Conservation (phyloP, 2,888 invertebrate genomes). For the Coelinius sp. region DNA sequence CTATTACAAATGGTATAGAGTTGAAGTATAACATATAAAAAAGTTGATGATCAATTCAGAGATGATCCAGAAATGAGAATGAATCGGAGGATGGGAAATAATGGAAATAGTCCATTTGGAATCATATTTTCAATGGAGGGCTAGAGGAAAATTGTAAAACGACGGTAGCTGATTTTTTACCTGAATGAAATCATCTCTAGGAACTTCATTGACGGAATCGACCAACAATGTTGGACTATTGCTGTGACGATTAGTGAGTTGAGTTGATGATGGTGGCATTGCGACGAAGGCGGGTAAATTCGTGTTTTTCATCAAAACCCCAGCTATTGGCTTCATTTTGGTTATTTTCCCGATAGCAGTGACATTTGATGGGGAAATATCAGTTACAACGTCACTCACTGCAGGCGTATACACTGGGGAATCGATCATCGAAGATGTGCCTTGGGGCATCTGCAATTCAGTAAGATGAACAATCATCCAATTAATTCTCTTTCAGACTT, state of each 20-base stretch:
- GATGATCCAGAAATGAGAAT: too few species aligned
- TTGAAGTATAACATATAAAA: too few species aligned
- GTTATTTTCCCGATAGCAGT: conserved; percentile 44
- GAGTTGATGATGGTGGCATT: conserved; percentile 64
- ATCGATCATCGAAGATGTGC: conserved; percentile 43
- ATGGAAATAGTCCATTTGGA: too few species aligned
- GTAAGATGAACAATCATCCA: not conserved
- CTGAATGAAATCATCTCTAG: conserved; percentile 57
- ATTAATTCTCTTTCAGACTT: not conserved
- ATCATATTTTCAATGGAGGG: too few species aligned
- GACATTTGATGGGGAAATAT: conserved; percentile 50
- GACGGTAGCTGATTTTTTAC: too few species aligned
- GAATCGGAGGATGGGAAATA: too few species aligned
- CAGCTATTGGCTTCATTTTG: conserved; percentile 46
- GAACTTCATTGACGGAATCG: conserved; percentile 64
- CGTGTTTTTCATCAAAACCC: conserved; percentile 38
- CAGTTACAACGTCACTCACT: not conserved
- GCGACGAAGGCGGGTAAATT: conserved; percentile 64
- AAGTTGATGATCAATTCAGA: too few species aligned
- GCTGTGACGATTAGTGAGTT: conserved; percentile 65
- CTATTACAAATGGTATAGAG: too few species aligned
- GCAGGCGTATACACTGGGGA: conserved; percentile 12
- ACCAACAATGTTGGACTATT: conserved; percentile 59
- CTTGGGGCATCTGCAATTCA: conserved; percentile 45
- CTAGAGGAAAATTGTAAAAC: too few species aligned